Percentiles rank a stretch among this genome's conserved stretches.
Evolutionary conservation across 2,888 invertebrate species (phyloP).

Genomic region (Chloroclysta siterata): DNA sequence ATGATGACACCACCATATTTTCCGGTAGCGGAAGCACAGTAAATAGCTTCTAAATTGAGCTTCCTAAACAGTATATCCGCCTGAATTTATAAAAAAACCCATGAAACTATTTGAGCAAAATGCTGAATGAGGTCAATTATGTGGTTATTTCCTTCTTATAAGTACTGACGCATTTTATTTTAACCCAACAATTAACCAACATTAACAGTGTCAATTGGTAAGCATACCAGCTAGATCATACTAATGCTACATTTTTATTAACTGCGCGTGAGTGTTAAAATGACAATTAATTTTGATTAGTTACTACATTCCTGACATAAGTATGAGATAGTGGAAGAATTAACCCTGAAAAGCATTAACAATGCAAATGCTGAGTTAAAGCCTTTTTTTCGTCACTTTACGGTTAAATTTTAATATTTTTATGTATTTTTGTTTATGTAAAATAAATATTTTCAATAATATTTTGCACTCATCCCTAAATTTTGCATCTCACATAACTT

Average conservation of each 20-base stretch:
- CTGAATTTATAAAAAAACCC: not conserved
- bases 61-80: not conserved
- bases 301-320: not conserved
- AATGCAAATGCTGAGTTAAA: no score
- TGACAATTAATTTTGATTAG: constrained; percentile 11
- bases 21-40: no score
- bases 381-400: no score
- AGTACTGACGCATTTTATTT: not conserved
- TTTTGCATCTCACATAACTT: no score
- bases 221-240: constrained; percentile 7
- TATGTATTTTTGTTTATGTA: no score
- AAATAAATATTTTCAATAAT: no score
- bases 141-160: constrained; percentile 18
- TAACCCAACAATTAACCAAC: constrained; percentile 11
- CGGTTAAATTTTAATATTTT: no score
- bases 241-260: constrained; percentile 13
- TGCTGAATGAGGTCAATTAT: constrained; percentile 8
- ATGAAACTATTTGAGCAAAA: not conserved
- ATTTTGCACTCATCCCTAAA: no score
- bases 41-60: not conserved
- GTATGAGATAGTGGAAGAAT: not conserved
- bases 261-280: constrained; percentile 12
- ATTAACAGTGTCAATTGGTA: constrained; percentile 19
- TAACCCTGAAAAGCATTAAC: not conserved
- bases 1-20: no score